Evolutionary conservation across 1,140 invertebrate genomes (phyloP).

Genomic region (Pteromalus puparum): DNA sequence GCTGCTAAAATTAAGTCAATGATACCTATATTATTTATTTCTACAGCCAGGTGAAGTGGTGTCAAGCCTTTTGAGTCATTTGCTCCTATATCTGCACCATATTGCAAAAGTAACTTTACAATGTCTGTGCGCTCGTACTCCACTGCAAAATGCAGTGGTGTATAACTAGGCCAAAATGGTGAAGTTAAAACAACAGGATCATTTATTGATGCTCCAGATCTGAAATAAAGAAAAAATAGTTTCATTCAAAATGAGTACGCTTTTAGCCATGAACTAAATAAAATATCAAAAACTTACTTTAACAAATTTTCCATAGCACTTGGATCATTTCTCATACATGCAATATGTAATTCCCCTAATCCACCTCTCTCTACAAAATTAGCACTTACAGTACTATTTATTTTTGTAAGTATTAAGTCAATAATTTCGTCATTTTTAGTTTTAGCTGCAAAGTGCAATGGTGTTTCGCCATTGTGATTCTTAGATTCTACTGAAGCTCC

Average conservation of each 20-base stretch:
- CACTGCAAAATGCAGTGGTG: constrained; percentile 23
- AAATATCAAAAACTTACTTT: background rate
- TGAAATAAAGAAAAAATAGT: background rate
- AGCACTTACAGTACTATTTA: background rate
- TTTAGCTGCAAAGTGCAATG: constrained; percentile 38
- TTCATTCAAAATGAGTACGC: background rate
- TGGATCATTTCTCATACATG: background rate
- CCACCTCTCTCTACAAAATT: background rate
- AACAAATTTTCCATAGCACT: background rate
- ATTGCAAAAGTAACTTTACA: background rate
- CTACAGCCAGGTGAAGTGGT: constrained; percentile 2
- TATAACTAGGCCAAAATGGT: constrained; percentile 1
- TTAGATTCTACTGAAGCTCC: background rate
- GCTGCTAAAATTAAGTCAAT: constrained; percentile 18
- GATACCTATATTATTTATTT: background rate
- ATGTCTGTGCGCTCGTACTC: background rate
- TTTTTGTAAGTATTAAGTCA: background rate
- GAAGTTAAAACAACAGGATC: background rate
- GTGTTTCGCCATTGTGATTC: background rate
- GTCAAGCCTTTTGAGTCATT: background rate
- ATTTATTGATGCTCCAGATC: background rate
- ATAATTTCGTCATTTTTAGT: constrained; percentile 11
- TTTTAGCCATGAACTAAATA: background rate
- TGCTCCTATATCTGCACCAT: constrained; percentile 1
- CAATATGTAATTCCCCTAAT: constrained; percentile 7